phyloP scores from a whole-genome alignment of 2,113 vertebrate species.

The Pelusios castaneus region DNA sequence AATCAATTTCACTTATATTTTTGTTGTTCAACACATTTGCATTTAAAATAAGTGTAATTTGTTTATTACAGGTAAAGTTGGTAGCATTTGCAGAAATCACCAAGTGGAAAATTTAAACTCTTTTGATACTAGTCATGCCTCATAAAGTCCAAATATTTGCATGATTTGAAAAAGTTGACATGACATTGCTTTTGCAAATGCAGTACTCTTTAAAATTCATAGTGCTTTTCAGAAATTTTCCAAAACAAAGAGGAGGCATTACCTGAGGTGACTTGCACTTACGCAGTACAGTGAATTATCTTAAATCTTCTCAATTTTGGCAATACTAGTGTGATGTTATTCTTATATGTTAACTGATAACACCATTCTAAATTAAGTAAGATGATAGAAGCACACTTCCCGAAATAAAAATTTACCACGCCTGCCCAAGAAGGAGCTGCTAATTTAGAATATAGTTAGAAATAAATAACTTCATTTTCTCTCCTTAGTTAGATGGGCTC shows the following conservation, averaged over 20 bases:
- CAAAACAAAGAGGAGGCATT: not conserved
- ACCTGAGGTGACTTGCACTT: not conserved
- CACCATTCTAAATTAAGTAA: not conserved
- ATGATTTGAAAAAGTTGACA: not conserved
- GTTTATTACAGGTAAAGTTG: not conserved
- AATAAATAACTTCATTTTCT: not conserved
- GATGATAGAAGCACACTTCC: not conserved
- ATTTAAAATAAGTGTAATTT: not conserved
- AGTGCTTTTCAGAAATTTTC: not conserved
- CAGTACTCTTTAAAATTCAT: not conserved
- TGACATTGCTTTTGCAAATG: not conserved
- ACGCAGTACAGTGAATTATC: not conserved
- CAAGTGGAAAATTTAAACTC: not conserved
- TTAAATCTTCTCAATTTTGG: not conserved
- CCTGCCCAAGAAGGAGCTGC: not conserved
- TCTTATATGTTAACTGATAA: not conserved
- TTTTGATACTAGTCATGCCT: not conserved
- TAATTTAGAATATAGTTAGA: not conserved
- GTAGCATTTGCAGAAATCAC: not conserved
- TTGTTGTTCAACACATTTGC: not conserved
- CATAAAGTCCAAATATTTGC: not conserved
- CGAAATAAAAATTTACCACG: not conserved
- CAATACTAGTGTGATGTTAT: not conserved
- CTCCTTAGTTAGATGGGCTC: not conserved
- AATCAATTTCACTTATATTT: conserved; percentile 25